Base-by-base conservation (phyloP, 2,888 invertebrate genomes). In the Barypeithes pellucidus region DNA sequence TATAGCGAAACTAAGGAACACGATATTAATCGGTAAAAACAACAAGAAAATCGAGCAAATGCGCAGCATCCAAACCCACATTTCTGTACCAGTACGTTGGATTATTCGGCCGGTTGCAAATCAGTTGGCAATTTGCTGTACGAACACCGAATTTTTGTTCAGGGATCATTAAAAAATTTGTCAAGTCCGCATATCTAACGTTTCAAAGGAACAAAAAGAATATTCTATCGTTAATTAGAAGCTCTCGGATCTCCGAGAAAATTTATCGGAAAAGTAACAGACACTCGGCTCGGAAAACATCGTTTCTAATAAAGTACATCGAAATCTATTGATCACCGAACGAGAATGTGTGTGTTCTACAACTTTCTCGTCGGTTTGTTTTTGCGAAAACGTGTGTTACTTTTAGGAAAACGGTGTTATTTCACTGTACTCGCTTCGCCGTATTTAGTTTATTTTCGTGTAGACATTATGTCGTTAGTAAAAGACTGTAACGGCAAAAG, bases 271-370 rank as follows among this genome's bases (percentile, higher is more conserved):
- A 36, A 18, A 59, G n/a, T 36, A 36, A 59, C 36, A 29, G 7
- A 14, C 14, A 24, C 16, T 36, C 36, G 7, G 36, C 16, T 5
- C 33, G 14, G 36, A 39, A 39, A 39, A 39, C 39, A 39, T 33
- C 59, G 59, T 59, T 20, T 59, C 36, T 59, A 59, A 59, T 59
- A 36, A 59, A 59, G 8, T 16, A 20, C 16, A 16, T 18, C 14
- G 59, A 59, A 16, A 29, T 59, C 36, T 36, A 59, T 59, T 33
- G 59, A 36, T 59, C 36, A 29, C 8, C 36, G 36, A 59, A 59
- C 33, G 16, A 59, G 5, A 36, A n/a, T n/a, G 36, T 4, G 16
- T 29, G 8, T 11, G n/a, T 59, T 59, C 9, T 20, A 59, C 29
- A 2, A 16, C 36, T 59, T 29, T 29, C n/a, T 54, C 24, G 54